These are phyloP conservation scores for Allochrocebus solatus DNA, from an alignment of 2,797 vertebrate genomes.

Conservation along the genomic window DNA sequence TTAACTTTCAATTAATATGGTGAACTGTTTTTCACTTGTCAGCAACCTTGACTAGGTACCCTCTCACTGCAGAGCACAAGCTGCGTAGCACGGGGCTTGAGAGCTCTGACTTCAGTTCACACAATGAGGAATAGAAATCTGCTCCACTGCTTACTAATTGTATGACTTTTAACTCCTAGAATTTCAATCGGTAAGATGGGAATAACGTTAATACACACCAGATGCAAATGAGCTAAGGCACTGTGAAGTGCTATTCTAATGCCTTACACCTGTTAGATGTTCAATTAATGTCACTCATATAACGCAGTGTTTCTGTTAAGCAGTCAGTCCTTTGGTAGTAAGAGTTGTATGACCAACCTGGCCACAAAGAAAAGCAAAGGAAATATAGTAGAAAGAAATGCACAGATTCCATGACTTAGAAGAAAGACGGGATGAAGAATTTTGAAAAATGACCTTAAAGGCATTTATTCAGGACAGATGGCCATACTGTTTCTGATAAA, in stretches of 20 bases:
- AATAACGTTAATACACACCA: fast-evolving
- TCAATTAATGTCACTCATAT: fast-evolving
- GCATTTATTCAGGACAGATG: not conserved
- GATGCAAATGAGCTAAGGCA: not conserved
- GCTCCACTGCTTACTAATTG: fast-evolving
- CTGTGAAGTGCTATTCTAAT: not conserved
- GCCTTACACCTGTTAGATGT: not conserved
- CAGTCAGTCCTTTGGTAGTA: not conserved
- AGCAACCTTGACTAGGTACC: not conserved
- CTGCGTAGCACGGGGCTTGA: not conserved
- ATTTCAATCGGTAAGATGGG: not conserved
- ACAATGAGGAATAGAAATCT: fast-evolving
- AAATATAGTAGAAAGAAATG: not conserved
- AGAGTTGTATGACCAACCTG: not conserved
- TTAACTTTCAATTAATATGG: not conserved
- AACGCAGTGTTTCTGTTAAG: not conserved
- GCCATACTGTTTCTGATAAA: not conserved
- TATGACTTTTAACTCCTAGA: not conserved
- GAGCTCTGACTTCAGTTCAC: not conserved
- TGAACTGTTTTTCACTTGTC: not conserved
- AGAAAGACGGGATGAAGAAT: not conserved
- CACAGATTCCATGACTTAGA: not conserved
- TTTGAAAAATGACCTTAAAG: not conserved
- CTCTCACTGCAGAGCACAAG: not conserved
- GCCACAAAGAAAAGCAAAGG: not conserved